Evolutionary conservation across 2,888 invertebrate genomes (phyloP).

Genomic region (Agrotis puta): DNA sequence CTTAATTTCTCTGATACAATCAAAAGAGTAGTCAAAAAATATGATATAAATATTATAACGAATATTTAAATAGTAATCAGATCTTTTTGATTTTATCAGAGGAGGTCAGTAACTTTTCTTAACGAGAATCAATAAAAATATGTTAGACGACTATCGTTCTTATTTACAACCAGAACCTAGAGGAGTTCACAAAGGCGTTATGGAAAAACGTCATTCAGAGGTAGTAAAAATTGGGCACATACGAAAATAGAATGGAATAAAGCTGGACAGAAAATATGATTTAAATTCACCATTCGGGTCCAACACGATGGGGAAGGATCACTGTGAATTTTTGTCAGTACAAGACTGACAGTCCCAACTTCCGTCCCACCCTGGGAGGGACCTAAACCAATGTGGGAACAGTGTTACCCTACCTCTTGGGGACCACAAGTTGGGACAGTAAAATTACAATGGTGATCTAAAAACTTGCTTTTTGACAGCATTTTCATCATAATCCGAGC

Average conservation of each 20-base stretch:
- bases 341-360: no score
- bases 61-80: neutral
- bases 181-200: neutral
- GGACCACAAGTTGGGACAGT: no score
- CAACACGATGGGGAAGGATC: no score
- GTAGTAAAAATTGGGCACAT: no score
- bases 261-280: no score
- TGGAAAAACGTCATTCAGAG: no score
- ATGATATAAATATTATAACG: neutral
- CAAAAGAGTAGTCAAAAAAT: neutral
- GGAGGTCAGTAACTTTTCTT: neutral
- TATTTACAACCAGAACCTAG: neutral
- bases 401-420: neutral
- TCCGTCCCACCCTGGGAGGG: no score
- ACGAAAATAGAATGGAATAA: no score
- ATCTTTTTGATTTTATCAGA: conserved; percentile 6
- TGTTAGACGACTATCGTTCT: neutral
- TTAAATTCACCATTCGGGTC: no score
- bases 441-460: no score
- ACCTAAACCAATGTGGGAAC: neutral
- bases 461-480: neutral
- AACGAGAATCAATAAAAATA: neutral
- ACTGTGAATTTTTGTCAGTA: no score
- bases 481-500: neutral
- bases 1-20: neutral